Conservation (phyloP, 2,113 vertebrate species). For the Capricornis sumatraensis region DNA sequence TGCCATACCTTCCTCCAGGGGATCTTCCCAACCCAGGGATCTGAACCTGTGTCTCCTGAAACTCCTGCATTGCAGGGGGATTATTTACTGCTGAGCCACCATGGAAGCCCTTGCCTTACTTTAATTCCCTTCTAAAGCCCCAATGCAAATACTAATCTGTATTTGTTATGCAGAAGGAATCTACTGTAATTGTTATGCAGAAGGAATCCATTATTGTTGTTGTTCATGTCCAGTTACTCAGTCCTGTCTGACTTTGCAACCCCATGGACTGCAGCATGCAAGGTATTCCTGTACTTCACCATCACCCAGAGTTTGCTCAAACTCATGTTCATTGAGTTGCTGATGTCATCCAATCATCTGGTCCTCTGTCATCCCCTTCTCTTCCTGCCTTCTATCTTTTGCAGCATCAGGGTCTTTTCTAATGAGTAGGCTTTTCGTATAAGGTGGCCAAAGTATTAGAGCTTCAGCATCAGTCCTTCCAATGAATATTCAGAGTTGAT, state of each 20-base stretch:
- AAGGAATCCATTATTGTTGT: background rate
- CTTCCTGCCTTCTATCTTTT: background rate
- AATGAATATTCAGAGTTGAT: background rate
- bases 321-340: background rate
- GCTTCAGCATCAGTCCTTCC: background rate
- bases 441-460: background rate
- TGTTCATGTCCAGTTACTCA: background rate
- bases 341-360: background rate
- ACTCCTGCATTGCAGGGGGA: background rate
- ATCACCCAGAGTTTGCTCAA: background rate
- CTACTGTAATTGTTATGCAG: background rate
- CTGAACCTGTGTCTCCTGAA: background rate
- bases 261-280: background rate
- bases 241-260: background rate
- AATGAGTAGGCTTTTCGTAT: background rate
- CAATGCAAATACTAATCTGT: background rate
- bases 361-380: background rate
- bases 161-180: background rate
- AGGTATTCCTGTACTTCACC: background rate
- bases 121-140: background rate
- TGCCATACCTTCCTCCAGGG: background rate
- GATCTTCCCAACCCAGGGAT: background rate
- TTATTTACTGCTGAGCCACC: background rate
- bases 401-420: background rate
- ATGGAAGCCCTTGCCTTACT: background rate